Conservation (phyloP, 2,797 vertebrate species). For the Poeciliopsis turneri region DNA sequence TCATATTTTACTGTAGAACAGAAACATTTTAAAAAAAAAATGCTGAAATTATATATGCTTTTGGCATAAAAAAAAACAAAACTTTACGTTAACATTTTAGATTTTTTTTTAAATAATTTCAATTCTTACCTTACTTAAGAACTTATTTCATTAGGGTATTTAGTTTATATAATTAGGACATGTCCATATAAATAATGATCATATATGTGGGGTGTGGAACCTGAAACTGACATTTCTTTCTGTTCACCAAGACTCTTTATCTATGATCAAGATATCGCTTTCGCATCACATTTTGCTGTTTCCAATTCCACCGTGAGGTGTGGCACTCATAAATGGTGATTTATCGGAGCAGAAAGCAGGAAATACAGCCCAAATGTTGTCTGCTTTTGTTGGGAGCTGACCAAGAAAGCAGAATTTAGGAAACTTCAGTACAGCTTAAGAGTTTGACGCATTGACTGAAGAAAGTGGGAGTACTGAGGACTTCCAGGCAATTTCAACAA, state of each 20-base stretch:
- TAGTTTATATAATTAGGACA: not conserved
- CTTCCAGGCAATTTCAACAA: not conserved
- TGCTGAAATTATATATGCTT: not conserved
- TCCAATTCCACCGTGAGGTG: not conserved
- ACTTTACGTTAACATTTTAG: not conserved
- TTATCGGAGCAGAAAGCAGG: not conserved
- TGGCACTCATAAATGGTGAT: not conserved
- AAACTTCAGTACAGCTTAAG: not conserved
- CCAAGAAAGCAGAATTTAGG: not conserved
- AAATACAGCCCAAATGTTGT: not conserved
- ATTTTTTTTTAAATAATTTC: not conserved
- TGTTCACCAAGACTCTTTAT: not conserved
- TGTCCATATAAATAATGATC: not conserved
- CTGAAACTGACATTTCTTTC: not conserved
- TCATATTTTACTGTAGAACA: not conserved
- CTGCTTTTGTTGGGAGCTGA: not conserved
- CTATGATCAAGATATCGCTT: not conserved
- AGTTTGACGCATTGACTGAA: not conserved
- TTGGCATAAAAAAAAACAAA: not conserved
- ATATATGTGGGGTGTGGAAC: not conserved
- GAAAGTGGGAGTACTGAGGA: not conserved
- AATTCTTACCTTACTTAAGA: not conserved
- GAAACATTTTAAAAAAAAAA: not conserved
- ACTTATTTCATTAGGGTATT: not conserved
- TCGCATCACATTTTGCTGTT: not conserved